Percentiles rank a stretch among this genome's conserved stretches.
Evolutionary conservation across 2,113 vertebrate species (phyloP).

Genomic region (Solea senegalensis): DNA sequence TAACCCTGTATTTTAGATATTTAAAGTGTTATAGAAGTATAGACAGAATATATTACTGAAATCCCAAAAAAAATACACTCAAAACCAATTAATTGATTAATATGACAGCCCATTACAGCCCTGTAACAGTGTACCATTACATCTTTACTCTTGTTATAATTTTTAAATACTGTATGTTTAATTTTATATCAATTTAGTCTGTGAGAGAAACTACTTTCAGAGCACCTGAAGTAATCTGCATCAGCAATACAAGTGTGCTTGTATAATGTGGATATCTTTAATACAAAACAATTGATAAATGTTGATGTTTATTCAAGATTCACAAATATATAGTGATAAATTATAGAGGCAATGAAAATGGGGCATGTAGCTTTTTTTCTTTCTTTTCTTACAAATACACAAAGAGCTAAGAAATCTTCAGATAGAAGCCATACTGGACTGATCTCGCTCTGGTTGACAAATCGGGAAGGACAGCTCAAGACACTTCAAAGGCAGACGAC

Average conservation of each 20-base stretch:
- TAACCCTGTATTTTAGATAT: no score
- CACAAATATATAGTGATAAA: no score
- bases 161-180: no score
- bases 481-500: conserved; percentile 76
- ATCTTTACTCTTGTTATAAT: no score
- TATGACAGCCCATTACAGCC: no score
- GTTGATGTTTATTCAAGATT: no score
- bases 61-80: no score
- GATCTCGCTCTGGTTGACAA: conserved; percentile 72
- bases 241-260: background rate
- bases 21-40: no score
- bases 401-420: conserved; percentile 70
- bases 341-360: background rate
- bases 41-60: no score
- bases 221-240: background rate
- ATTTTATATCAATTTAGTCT: background rate
- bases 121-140: no score
- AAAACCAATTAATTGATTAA: no score
- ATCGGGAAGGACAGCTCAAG: conserved; percentile 75
- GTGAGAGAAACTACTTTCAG: background rate
- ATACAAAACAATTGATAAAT: background rate
- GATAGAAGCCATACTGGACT: conserved; percentile 75
- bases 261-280: background rate
- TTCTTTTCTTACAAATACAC: conserved; percentile 40
- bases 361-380: conserved; percentile 47